Percentiles rank a stretch among this genome's conserved stretches.
phyloP scores from a whole-genome alignment of 1,140 invertebrate genomes.

The Drosophila subobscura region DNA sequence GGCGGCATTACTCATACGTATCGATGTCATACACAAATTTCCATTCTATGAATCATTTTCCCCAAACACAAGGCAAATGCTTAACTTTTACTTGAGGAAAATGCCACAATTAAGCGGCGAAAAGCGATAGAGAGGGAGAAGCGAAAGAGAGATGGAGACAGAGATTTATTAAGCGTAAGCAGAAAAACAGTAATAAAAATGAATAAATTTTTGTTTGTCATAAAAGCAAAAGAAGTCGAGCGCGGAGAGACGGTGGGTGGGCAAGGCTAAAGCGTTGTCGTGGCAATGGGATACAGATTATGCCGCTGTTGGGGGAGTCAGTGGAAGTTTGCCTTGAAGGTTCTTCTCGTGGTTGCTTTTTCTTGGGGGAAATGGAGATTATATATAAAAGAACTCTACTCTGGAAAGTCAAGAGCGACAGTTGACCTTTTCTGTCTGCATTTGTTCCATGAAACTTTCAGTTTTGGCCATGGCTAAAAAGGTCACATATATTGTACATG shows the following conservation, averaged over 20 bases:
- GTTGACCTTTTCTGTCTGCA: conserved; percentile 50
- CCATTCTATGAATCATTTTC: conserved; percentile 51
- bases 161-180: conserved; percentile 65
- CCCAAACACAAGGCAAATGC: conserved; percentile 23
- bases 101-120: conserved; percentile 26
- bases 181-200: conserved; percentile 38
- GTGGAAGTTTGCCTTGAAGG: conserved; percentile 34
- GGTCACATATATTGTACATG: conserved; percentile 5
- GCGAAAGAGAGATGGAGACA: conserved; percentile 33
- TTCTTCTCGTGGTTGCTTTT: conserved; percentile 11
- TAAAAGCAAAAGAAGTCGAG: conserved; percentile 14
- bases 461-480: conserved; percentile 38
- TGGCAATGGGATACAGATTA: conserved; percentile 51
- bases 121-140: conserved; percentile 8
- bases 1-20: conserved; percentile 48
- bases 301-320: conserved; percentile 3
- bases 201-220: conserved; percentile 62
- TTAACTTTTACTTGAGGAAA: conserved; percentile 30
- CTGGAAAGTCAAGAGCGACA: conserved; percentile 32
- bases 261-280: conserved; percentile 19
- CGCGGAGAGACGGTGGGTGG: neutral
- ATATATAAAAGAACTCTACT: conserved; percentile 19
- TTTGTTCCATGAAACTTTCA: conserved; percentile 40
- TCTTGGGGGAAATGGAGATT: neutral
- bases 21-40: conserved; percentile 23